Evolutionary conservation across 1,140 invertebrate species (phyloP).

Genomic region (Pygmarrhopalites habei): DNA sequence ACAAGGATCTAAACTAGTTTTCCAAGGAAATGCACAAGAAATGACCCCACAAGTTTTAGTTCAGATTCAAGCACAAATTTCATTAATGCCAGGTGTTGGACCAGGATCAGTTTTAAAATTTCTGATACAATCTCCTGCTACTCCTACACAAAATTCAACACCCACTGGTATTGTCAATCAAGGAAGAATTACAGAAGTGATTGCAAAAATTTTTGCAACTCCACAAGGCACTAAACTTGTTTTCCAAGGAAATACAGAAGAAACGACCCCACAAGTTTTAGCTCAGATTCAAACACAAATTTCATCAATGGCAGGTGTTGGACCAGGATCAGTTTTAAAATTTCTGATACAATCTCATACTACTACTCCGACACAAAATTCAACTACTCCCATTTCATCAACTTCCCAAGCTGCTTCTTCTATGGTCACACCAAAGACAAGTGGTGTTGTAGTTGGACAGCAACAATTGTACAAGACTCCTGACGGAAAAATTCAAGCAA

Average conservation of each 20-base stretch:
- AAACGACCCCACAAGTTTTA: background rate
- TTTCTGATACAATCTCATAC: no score
- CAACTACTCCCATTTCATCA: background rate
- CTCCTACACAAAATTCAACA: no score
- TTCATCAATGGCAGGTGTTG: background rate
- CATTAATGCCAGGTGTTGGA: background rate
- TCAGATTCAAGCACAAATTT: slow-evolving; percentile 2
- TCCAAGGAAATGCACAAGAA: background rate
- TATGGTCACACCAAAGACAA: background rate
- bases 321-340: background rate
- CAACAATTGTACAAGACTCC: slow-evolving; percentile 88
- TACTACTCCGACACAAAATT: no score
- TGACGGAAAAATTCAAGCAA: slow-evolving; percentile 67
- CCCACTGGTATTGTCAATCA: slow-evolving; percentile 24
- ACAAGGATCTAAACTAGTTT: background rate
- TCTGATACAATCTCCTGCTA: no score
- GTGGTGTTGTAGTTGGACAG: slow-evolving; percentile 63
- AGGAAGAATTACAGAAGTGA: slow-evolving; percentile 2
- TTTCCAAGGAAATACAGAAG: background rate
- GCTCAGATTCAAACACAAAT: slow-evolving; percentile 5
- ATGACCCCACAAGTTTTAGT: background rate
- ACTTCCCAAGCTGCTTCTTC: no score
- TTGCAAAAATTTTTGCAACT: slow-evolving; percentile 6
- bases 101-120: background rate
- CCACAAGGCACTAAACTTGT: background rate